phyloP scores from a whole-genome alignment of 2,888 invertebrate species.

The Tridacna gigas region DNA sequence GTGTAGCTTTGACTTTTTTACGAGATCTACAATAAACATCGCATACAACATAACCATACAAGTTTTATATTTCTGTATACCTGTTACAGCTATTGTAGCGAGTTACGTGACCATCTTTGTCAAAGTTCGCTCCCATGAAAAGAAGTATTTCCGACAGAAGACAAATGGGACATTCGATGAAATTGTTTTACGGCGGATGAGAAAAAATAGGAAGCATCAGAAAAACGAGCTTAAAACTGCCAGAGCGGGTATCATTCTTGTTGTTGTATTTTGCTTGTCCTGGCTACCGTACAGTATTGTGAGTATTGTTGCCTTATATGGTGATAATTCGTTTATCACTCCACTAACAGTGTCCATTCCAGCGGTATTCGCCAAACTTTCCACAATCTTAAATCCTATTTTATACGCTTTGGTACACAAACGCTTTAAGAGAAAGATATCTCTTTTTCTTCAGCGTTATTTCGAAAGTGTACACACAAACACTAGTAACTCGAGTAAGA shows the following conservation, averaged over 20 bases:
- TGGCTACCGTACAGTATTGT: conserved; percentile 48
- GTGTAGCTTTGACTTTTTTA: conserved; percentile 44
- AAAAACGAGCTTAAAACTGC: conserved; percentile 42
- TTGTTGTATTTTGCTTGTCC: conserved; percentile 39
- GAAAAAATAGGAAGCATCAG: conserved; percentile 28
- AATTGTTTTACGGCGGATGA: conserved; percentile 25
- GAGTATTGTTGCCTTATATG: conserved; percentile 33
- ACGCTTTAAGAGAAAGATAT: conserved; percentile 31
- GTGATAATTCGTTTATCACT: conserved; percentile 30
- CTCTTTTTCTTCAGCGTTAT: background rate
- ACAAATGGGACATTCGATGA: conserved; percentile 18
- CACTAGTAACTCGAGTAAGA: background rate
- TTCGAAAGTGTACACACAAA: background rate
- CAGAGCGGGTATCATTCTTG: conserved; percentile 17
- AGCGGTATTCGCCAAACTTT: conserved; percentile 44
- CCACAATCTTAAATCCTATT: conserved; percentile 47
- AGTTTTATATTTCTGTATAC: conserved; percentile 35
- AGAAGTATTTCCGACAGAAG: conserved; percentile 27
- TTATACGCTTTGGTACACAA: conserved; percentile 42
- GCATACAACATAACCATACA: conserved; percentile 40
- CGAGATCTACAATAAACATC: conserved; percentile 25
- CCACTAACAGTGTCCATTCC: conserved; percentile 34
- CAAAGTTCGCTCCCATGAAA: conserved; percentile 41
- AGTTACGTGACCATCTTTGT: conserved; percentile 36
- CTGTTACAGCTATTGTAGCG: conserved; percentile 16